Base-by-base conservation (phyloP, 2,113 vertebrate genomes). In the Geothlypis trichas region DNA sequence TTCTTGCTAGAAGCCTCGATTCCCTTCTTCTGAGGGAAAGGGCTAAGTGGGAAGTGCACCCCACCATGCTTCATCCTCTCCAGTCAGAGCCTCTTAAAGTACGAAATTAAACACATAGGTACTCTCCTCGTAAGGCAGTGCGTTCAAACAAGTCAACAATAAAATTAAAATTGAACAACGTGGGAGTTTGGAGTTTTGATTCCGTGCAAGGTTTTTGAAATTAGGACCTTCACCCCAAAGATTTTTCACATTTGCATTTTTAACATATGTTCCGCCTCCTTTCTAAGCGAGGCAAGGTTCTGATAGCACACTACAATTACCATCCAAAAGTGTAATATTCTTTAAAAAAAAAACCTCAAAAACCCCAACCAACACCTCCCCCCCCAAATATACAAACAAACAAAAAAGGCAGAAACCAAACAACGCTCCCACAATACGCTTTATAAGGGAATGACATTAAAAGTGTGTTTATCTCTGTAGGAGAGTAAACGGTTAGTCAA, bases 401-500 rank as follows among this genome's bases (percentile, higher is more conserved):
- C 44, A 77, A 63, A 72, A 44, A 16, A 27, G 7, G n/a, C 46
- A 61, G 51, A 74, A 46, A 8, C 7, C 39, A 62, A 91, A n/a
- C 44, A 85, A 80, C 18, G 35, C 80, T 97, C 81, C 65, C 83
- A 68, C 93, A 95, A 59, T 87, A 97, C 4, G 10, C 94, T 96
- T 96, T 95, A 47, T 92, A 94, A 97, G 95, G 92, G 91, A 98
- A 97, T 94, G 86, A 96, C 97, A 95, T 96, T 96, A 96, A 97
- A 98, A 98, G 87, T 97, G 96, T 97, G 95, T 97, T 98, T 98
- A 98, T 98, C 97, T 97, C 98, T 93, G 97, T 98, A 97, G 98
- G 97, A 98, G 95, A 97, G 93, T 95, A 97, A 98, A 89, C 71
- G 96, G 89, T 97, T 97, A 97, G 98, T 98, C 98, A 98, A 98